Conservation (phyloP, 2,113 vertebrate species). For the Corythoichthys haematopterus region DNA sequence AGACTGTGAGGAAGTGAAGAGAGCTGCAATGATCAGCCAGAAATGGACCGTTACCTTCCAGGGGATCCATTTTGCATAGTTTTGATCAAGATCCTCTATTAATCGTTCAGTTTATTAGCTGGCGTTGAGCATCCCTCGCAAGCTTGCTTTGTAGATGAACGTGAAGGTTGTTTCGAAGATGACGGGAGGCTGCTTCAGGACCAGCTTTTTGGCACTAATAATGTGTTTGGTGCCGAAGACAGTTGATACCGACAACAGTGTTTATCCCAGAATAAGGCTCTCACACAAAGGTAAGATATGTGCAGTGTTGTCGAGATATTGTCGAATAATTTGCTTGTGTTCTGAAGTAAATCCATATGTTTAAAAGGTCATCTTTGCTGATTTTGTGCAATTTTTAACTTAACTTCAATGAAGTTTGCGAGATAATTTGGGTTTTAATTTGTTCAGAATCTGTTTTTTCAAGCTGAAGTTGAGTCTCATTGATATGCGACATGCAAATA, state of each 20-base stretch:
- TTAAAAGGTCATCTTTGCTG: background rate
- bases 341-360: background rate
- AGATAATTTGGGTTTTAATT: too few species aligned
- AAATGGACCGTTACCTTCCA: conserved; percentile 29
- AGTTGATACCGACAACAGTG: conserved; percentile 38
- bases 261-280: conserved; percentile 65
- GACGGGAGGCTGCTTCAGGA: conserved; percentile 45
- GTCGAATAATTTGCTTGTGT: background rate
- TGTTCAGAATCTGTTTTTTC: too few species aligned
- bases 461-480: background rate
- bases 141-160: conserved; percentile 25
- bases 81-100: conserved; percentile 1
- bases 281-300: conserved; percentile 59
- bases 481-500: background rate
- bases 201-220: conserved; percentile 40
- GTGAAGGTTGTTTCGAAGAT: conserved; percentile 25
- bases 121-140: conserved; percentile 19
- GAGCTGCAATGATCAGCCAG: conserved; percentile 25
- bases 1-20: conserved; percentile 41
- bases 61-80: conserved; percentile 20
- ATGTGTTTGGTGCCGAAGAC: conserved; percentile 35
- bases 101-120: conserved; percentile 11
- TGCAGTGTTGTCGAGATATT: background rate
- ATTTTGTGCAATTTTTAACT: too few species aligned
- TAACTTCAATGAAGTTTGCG: too few species aligned